Percentiles rank a stretch among this genome's conserved stretches.
phyloP scores from a whole-genome alignment of 2,797 vertebrate genomes.

The Enteromius trimaculatus region DNA sequence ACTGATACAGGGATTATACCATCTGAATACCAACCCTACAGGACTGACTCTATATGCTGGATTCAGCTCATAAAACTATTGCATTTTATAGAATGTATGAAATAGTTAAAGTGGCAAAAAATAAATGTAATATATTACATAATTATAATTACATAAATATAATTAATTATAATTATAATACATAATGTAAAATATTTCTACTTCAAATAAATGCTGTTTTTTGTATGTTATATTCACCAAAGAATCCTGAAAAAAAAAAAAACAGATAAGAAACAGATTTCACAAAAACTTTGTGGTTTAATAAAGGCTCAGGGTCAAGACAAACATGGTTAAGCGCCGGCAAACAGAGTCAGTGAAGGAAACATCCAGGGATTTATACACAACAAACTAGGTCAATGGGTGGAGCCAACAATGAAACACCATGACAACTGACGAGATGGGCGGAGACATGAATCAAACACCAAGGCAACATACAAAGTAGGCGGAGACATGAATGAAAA shows the following conservation, averaged over 20 bases:
- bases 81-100: not conserved
- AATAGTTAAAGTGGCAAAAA: not conserved
- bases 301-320: too few relatives aligned
- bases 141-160: too few relatives aligned
- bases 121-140: not conserved
- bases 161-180: too few relatives aligned
- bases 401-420: too few relatives aligned
- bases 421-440: too few relatives aligned
- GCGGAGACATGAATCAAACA: too few relatives aligned
- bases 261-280: not conserved
- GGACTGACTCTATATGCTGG: conserved; percentile 15
- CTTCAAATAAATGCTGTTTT: not conserved
- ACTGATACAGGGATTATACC: conserved; percentile 50
- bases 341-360: too few relatives aligned
- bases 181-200: not conserved
- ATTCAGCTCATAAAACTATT: not conserved
- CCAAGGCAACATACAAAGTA: too few relatives aligned
- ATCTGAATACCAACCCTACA: conserved; percentile 42
- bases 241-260: not conserved
- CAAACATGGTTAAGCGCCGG: too few relatives aligned
- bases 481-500: too few relatives aligned
- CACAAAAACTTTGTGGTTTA: not conserved
- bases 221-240: not conserved
- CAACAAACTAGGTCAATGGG: too few relatives aligned
- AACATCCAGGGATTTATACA: too few relatives aligned